phyloP scores from a whole-genome alignment of 2,113 vertebrate genomes.

The Microtus oregoni region DNA sequence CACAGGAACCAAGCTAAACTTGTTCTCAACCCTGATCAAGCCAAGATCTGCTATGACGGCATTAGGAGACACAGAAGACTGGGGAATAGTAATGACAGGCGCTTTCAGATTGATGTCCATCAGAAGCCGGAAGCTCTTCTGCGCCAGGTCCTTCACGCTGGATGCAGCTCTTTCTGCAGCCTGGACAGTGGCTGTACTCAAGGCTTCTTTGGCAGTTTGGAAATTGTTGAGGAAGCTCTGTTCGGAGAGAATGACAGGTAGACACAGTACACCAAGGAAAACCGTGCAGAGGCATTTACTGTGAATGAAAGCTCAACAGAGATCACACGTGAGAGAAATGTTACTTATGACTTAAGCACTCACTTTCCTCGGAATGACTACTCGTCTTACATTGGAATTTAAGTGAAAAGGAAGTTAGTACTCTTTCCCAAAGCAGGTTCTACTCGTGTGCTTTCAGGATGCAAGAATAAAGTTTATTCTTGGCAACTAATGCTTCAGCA shows the following conservation, averaged over 20 bases:
- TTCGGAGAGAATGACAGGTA: background rate
- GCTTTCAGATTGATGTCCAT: conserved; percentile 93
- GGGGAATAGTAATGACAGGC: conserved; percentile 91
- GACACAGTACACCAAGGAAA: background rate
- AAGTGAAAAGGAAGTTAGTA: background rate
- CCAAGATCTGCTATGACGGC: conserved; percentile 91
- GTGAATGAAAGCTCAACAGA: background rate
- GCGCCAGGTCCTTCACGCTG: conserved; percentile 91
- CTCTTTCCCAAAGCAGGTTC: background rate
- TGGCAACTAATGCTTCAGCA: background rate
- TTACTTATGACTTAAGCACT: too few species aligned
- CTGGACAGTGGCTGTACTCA: conserved; percentile 93
- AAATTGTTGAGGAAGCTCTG: conserved; percentile 96
- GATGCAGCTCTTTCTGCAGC: conserved; percentile 94
- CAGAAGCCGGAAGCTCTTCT: conserved; percentile 91
- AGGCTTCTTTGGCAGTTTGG: conserved; percentile 92
- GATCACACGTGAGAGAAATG: background rate
- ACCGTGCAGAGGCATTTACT: background rate
- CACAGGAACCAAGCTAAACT: conserved; percentile 87
- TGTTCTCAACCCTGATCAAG: conserved; percentile 90
- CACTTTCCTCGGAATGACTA: background rate
- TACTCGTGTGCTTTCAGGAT: background rate
- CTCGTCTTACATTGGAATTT: background rate
- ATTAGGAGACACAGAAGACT: conserved; percentile 89
- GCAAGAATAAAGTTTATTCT: background rate